Evolutionary conservation across 2,888 invertebrate species (phyloP).

Genomic region (Lepeophtheirus nordmannii): DNA sequence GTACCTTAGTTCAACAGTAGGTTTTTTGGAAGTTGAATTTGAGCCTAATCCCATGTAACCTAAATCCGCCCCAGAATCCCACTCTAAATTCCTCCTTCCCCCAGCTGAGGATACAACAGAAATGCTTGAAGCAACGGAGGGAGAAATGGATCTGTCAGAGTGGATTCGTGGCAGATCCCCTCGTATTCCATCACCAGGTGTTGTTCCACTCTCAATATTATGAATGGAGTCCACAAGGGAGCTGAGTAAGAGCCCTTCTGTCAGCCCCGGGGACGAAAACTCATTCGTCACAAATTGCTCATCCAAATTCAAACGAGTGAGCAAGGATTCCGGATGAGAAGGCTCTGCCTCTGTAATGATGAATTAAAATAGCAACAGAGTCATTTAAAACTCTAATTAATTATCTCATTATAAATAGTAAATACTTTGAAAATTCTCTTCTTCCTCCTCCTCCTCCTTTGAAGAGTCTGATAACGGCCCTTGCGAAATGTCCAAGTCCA

Average conservation of each 20-base stretch:
- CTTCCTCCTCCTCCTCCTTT: neutral
- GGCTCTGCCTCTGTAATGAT: no score
- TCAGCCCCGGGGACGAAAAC: neutral
- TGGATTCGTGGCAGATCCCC: neutral
- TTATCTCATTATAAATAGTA: neutral
- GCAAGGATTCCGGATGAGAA: no score
- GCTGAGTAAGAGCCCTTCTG: neutral
- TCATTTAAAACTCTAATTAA: no score
- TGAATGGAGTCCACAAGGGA: neutral
- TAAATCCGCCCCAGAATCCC: constrained; percentile 22
- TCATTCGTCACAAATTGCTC: no score
- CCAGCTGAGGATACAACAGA: neutral
- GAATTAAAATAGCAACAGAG: no score
- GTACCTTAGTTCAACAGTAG: neutral
- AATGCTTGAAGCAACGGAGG: neutral
- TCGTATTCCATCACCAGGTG: neutral
- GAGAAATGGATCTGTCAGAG: neutral
- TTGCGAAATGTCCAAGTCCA: neutral
- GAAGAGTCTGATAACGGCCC: neutral
- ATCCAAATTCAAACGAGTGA: no score
- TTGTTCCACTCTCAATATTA: neutral
- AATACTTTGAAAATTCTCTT: neutral
- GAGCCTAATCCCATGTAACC: neutral
- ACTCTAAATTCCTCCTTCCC: constrained; percentile 17
- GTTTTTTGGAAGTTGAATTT: neutral